Conservation (phyloP, 2,888 invertebrate species). For the Hyposoter didymator region DNA sequence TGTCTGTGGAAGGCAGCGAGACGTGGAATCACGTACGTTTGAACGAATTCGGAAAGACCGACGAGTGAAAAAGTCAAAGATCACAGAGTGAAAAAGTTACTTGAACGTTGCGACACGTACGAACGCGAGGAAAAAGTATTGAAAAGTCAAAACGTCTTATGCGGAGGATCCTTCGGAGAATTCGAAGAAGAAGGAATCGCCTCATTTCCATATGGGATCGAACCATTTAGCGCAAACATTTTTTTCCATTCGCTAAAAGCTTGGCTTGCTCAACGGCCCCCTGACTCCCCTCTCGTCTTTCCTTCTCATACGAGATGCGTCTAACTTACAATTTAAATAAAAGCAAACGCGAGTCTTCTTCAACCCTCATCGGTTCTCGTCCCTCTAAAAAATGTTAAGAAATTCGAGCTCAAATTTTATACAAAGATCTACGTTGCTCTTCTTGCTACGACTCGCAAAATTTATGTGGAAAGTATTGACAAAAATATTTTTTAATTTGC, state of each 20-base stretch:
- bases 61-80: conserved; percentile 61
- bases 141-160: conserved; percentile 79
- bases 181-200: conserved; percentile 67
- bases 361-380: conserved; percentile 7
- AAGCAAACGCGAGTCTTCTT: conserved; percentile 82
- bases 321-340: conserved; percentile 84
- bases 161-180: conserved; percentile 77
- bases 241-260: conserved; percentile 81
- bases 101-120: conserved; percentile 30
- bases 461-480: background rate
- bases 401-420: background rate
- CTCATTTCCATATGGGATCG: conserved; percentile 83
- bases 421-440: background rate
- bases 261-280: conserved; percentile 34
- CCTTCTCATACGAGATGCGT: conserved; percentile 67
- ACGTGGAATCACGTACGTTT: conserved; percentile 60
- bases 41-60: conserved; percentile 61
- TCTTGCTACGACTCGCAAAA: background rate
- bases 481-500: conserved; percentile 5
- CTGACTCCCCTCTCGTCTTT: conserved; percentile 17
- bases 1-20: conserved; percentile 32
- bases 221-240: conserved; percentile 83
- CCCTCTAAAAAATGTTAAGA: background rate
- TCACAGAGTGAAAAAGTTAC: conserved; percentile 61
- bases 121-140: conserved; percentile 48